A percentile compares a stretch with the other conserved stretches of the same genome.
These are phyloP conservation scores for Parapsyche elsis DNA, from an alignment of 1,140 invertebrate genomes.

Conservation along the genomic window DNA sequence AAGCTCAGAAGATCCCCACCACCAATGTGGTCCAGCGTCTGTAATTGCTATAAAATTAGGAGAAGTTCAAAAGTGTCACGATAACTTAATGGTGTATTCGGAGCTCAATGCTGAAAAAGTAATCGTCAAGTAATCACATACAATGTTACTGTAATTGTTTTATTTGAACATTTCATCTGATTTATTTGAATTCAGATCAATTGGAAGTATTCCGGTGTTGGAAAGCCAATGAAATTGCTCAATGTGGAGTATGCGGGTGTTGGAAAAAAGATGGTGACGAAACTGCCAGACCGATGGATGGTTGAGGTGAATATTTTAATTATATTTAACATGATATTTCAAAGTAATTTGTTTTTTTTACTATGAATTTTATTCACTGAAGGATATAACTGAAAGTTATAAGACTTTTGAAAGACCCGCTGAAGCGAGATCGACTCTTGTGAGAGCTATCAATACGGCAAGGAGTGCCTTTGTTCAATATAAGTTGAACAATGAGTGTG, in stretches of 20 bases:
- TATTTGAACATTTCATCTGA: conserved; percentile 63
- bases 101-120: background rate
- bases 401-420: background rate
- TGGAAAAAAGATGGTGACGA: background rate
- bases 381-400: background rate
- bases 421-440: background rate
- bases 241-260: conserved; percentile 76
- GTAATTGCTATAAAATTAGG: conserved; percentile 79
- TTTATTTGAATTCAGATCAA: conserved; percentile 82
- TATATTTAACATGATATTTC: background rate
- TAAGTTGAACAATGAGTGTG: conserved; percentile 75
- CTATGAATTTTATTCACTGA: background rate
- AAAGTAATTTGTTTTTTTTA: background rate
- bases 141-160: background rate
- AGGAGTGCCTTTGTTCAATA: background rate
- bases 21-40: conserved; percentile 79
- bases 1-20: conserved; percentile 76
- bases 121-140: background rate
- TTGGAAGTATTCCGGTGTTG: conserved; percentile 78
- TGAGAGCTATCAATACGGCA: background rate
- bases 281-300: background rate
- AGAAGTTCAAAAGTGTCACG: conserved; percentile 78
- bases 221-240: conserved; percentile 77
- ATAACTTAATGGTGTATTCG: conserved; percentile 79
- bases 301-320: background rate